Percentiles rank a stretch among this genome's conserved stretches.
Evolutionary conservation across 2,113 vertebrate species (phyloP).

Genomic region (Prunella himalayana): DNA sequence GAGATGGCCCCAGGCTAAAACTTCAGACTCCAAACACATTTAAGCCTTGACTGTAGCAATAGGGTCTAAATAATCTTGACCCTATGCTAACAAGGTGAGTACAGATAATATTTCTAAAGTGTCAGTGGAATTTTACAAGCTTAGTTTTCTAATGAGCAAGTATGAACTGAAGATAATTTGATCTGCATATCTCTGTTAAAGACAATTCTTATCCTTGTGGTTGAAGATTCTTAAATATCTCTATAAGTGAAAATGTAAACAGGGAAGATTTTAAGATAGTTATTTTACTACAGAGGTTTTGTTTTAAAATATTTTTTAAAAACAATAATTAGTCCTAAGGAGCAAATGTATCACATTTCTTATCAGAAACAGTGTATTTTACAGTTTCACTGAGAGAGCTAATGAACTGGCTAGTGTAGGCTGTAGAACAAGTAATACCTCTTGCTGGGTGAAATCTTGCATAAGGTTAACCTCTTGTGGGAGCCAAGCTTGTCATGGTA

Average conservation of each 20-base stretch:
- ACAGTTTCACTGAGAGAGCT: not conserved
- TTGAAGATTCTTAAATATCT: not conserved
- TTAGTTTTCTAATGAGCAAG: not conserved
- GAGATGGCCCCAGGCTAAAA: not conserved
- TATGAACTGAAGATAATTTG: not conserved
- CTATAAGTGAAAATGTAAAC: not conserved
- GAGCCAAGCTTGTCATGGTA: not conserved
- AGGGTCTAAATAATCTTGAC: not conserved
- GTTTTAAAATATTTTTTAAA: not conserved
- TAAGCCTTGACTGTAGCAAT: not conserved
- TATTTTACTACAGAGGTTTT: not conserved
- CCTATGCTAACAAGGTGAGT: not conserved
- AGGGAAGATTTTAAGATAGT: not conserved
- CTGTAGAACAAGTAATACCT: conserved; percentile 6
- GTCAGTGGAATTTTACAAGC: not conserved
- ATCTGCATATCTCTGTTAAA: not conserved
- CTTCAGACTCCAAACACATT: not conserved
- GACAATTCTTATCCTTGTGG: not conserved
- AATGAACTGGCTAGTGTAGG: not conserved
- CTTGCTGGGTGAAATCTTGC: conserved; percentile 4
- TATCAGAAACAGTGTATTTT: not conserved
- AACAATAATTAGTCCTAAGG: not conserved
- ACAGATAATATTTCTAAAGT: not conserved
- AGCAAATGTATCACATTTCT: not conserved
- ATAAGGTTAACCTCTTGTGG: not conserved